Base-by-base conservation (phyloP, 2,797 vertebrate genomes). In the Micropoecilia bifurca region DNA sequence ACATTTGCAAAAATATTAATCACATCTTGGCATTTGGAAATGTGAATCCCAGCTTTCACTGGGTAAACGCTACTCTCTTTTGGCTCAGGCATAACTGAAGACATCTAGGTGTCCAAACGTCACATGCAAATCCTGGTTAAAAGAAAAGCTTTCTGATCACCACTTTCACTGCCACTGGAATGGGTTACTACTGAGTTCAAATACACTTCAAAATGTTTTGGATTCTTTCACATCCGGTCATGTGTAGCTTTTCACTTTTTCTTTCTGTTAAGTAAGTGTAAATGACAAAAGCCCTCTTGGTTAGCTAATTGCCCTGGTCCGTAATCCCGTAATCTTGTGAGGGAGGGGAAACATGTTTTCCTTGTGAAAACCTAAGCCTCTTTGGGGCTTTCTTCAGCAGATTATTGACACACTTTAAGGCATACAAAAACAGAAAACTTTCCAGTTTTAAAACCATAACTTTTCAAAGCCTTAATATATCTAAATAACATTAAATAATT, bases 1-100 rank as follows among this genome's bases (percentile, higher is more conserved):
- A 90, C 89, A 91, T 92, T 89, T 92, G 74, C 76, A 89, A 85
- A 82, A 85, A 89, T 89, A 91, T 90, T 85, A 89, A 89, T 88
- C 78, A 73, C 39, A 1, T 89, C 84, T 83, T 92, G 90, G 89
- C 90, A 91, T 90, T 90, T 90, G 82, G 18, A 89, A 89, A 90
- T 90, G 83, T 57, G 88, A 84, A 89, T 90, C 83, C 83, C 81
- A 78, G 82, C 79, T 86, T 66, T 59, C 1, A 8, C 81, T 80
- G 22, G 1, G 59, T 50, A 14, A 87, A 81, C 57, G 75, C 81
- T 78, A 87, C 74, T 84, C 75, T 89, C 74, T 80, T 80, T 84
- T 87, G 83, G 76, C 82, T 85, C 75, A 68, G 79, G 30, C 81
- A 83, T 79, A 80, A 82, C 76, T 14, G 28, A 66, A 66, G 20